phyloP scores from a whole-genome alignment of 2,797 vertebrate species.

The Coreius guichenoti region DNA sequence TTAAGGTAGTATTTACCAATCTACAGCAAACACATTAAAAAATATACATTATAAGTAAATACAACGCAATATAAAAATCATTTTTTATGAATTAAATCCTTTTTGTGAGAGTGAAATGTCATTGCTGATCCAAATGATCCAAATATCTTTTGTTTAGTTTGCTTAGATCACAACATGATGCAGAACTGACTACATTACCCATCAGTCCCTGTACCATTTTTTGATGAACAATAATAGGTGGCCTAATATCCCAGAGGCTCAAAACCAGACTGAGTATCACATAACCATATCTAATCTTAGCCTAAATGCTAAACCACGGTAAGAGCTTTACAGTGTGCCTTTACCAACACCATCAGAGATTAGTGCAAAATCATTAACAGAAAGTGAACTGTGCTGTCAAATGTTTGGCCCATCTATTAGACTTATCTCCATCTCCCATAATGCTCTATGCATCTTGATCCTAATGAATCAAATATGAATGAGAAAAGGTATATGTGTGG shows the following conservation, averaged over 20 bases:
- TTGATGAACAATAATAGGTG: conserved; percentile 3
- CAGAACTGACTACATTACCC: conserved; percentile 37
- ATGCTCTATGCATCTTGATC: background rate
- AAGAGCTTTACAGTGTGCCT: conserved; percentile 1
- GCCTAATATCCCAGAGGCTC: conserved; percentile 12
- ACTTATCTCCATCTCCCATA: background rate
- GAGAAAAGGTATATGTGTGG: background rate
- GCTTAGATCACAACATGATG: background rate
- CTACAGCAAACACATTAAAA: conserved; percentile 72
- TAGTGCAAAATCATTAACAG: conserved; percentile 15
- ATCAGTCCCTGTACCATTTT: conserved; percentile 11
- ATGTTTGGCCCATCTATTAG: background rate
- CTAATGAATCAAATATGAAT: background rate
- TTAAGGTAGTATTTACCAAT: conserved; percentile 88
- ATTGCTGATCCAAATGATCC: background rate
- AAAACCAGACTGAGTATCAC: conserved; percentile 19
- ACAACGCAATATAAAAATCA: background rate
- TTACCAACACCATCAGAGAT: conserved; percentile 5
- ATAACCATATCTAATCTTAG: conserved; percentile 72
- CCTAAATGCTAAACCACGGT: conserved; percentile 36
- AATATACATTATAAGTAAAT: conserved; percentile 13
- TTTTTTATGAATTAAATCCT: background rate
- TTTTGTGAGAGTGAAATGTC: background rate
- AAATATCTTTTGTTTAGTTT: background rate
- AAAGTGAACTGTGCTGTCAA: conserved; percentile 7